Percentiles rank a stretch among this genome's conserved stretches.
phyloP scores from a whole-genome alignment of 1,140 invertebrate species.

The Elymnias hypermnestra region DNA sequence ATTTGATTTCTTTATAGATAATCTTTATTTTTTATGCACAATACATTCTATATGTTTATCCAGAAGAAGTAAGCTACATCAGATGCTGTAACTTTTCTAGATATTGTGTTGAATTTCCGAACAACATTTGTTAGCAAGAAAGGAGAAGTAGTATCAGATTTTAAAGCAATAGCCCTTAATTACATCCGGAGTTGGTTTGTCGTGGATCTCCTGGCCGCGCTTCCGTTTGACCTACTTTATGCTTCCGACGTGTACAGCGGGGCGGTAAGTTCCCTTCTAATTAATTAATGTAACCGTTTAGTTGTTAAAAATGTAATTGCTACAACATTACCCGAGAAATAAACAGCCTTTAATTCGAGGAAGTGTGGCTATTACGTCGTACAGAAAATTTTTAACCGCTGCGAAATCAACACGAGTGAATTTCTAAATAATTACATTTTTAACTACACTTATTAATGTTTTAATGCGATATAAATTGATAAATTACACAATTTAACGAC shows the following conservation, averaged over 20 bases:
- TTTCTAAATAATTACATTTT: background rate
- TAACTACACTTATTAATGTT: background rate
- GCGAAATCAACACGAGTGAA: background rate
- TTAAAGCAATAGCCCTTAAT: conserved; percentile 90
- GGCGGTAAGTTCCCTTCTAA: conserved; percentile 80
- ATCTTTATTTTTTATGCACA: no score
- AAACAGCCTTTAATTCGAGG: background rate
- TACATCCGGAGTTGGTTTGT: conserved; percentile 97
- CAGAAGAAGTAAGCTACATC: no score
- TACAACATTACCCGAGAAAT: conserved; percentile 19
- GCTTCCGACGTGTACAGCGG: conserved; percentile 89
- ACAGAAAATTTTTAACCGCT: background rate
- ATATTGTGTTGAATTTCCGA: conserved; percentile 98
- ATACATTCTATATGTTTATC: no score
- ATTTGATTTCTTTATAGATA: no score
- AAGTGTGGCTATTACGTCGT: background rate
- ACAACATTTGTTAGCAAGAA: conserved; percentile 99
- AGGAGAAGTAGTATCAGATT: conserved; percentile 97
- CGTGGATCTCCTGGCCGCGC: conserved; percentile 94
- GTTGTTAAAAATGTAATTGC: conserved; percentile 28
- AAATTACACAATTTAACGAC: no score
- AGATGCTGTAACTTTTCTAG: no score
- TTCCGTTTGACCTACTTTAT: conserved; percentile 97
- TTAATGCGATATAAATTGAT: no score
- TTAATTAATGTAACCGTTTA: conserved; percentile 38